phyloP scores from a whole-genome alignment of 2,113 vertebrate species.

The Chaenocephalus aceratus region DNA sequence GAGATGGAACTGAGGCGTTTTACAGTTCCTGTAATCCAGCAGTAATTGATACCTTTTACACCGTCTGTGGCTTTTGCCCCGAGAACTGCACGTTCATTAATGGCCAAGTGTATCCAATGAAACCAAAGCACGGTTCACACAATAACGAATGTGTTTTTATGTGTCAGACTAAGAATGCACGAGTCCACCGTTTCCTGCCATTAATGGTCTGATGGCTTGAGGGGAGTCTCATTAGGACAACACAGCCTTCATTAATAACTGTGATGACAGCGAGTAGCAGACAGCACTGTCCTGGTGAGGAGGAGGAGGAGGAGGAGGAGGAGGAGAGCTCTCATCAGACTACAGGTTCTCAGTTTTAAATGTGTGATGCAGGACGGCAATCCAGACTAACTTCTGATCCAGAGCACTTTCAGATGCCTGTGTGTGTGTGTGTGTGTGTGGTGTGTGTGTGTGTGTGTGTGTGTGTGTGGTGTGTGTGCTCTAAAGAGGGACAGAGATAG shows the following conservation, averaged over 20 bases:
- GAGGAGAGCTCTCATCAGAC: slow-evolving; percentile 19
- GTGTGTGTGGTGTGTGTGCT: background rate
- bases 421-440: background rate
- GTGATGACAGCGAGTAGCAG: slow-evolving; percentile 52
- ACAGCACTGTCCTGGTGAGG: slow-evolving; percentile 1
- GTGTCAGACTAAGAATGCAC: slow-evolving; percentile 69
- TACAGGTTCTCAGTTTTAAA: background rate
- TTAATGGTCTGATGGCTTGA: slow-evolving; percentile 71
- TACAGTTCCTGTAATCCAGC: slow-evolving; percentile 72
- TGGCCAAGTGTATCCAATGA: slow-evolving; percentile 40
- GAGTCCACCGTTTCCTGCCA: slow-evolving; percentile 79
- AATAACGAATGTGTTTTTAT: slow-evolving; percentile 74
- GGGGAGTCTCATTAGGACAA: slow-evolving; percentile 75
- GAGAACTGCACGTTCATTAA: slow-evolving; percentile 59
- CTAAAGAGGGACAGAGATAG: background rate
- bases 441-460: slow-evolving; percentile 11
- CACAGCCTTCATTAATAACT: slow-evolving; percentile 73
- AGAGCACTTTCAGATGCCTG: background rate
- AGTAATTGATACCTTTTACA: slow-evolving; percentile 70
- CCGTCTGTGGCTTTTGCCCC: slow-evolving; percentile 53
- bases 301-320: slow-evolving; percentile 28
- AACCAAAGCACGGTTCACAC: slow-evolving; percentile 64
- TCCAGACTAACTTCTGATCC: background rate
- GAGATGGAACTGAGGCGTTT: slow-evolving; percentile 61
- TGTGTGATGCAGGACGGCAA: slow-evolving; percentile 20